Percentiles rank a stretch among this genome's conserved stretches.
phyloP scores from a whole-genome alignment of 1,140 invertebrate species.

The Leptinotarsa lineolata region DNA sequence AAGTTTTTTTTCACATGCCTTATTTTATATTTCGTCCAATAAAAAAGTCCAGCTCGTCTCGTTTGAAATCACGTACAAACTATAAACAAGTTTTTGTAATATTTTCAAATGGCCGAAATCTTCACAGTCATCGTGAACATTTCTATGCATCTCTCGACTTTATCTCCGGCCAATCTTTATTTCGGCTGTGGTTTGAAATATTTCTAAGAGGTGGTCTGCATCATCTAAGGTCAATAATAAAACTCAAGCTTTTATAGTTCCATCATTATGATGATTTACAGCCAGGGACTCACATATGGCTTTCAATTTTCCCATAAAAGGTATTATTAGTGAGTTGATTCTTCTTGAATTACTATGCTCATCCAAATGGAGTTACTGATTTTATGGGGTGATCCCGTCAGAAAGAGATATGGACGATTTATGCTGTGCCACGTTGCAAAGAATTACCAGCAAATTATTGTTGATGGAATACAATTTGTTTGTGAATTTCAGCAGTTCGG shows the following conservation, averaged over 20 bases:
- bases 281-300: neutral
- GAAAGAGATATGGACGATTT: neutral
- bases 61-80: neutral
- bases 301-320: neutral
- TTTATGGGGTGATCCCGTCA: neutral
- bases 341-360: neutral
- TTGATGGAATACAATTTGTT: too few relatives aligned
- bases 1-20: too few relatives aligned
- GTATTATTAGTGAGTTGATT: neutral
- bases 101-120: neutral
- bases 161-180: slow-evolving; percentile 1
- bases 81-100: neutral
- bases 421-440: too few relatives aligned
- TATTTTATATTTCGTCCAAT: too few relatives aligned
- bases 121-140: neutral
- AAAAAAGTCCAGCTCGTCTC: too few relatives aligned
- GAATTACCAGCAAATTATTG: too few relatives aligned
- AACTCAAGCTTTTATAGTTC: neutral
- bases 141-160: neutral
- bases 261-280: neutral
- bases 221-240: slow-evolving; percentile 3
- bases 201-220: neutral
- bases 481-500: too few relatives aligned
- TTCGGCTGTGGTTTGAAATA: neutral
- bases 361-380: neutral